A percentile compares a stretch with the other conserved stretches of the same genome.
Evolutionary conservation across 2,888 invertebrate species (phyloP).

Genomic region (Nomada hirtipes): DNA sequence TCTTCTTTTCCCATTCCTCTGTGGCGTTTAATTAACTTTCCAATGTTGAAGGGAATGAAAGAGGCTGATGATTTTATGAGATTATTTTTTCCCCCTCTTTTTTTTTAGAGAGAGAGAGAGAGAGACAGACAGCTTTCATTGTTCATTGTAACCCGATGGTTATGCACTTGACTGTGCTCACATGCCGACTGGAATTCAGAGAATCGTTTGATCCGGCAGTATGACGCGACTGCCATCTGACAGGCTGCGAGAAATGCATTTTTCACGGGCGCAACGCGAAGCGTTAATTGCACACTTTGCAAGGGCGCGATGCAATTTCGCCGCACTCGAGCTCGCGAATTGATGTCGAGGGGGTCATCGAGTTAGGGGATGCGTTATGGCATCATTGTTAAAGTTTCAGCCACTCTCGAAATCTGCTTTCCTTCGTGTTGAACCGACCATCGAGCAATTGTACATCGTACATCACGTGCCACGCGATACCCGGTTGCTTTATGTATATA

Average conservation of each 20-base stretch:
- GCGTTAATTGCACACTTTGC: slow-evolving; percentile 75
- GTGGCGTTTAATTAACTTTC: slow-evolving; percentile 26
- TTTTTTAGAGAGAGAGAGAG: background rate
- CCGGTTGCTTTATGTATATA: too few relatives aligned
- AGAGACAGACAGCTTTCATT: slow-evolving; percentile 4
- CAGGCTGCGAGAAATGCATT: slow-evolving; percentile 43
- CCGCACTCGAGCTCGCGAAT: slow-evolving; percentile 31
- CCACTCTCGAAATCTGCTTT: slow-evolving; percentile 9
- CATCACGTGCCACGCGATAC: too few relatives aligned
- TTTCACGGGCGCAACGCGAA: slow-evolving; percentile 44
- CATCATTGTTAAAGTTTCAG: slow-evolving; percentile 36
- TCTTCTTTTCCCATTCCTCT: background rate
- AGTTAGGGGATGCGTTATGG: slow-evolving; percentile 47
- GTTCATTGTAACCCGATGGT: background rate
- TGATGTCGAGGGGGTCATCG: slow-evolving; percentile 52
- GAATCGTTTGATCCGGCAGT: slow-evolving; percentile 22
- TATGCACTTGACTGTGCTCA: background rate
- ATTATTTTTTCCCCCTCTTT: too few relatives aligned
- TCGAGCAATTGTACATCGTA: background rate
- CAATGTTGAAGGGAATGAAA: background rate
- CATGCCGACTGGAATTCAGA: slow-evolving; percentile 7
- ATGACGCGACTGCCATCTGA: slow-evolving; percentile 17
- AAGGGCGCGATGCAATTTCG: slow-evolving; percentile 38
- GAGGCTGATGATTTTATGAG: background rate
- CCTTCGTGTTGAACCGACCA: background rate